Evolutionary conservation across 2,888 invertebrate species (phyloP).

Genomic region (Herminia tarsipennalis): DNA sequence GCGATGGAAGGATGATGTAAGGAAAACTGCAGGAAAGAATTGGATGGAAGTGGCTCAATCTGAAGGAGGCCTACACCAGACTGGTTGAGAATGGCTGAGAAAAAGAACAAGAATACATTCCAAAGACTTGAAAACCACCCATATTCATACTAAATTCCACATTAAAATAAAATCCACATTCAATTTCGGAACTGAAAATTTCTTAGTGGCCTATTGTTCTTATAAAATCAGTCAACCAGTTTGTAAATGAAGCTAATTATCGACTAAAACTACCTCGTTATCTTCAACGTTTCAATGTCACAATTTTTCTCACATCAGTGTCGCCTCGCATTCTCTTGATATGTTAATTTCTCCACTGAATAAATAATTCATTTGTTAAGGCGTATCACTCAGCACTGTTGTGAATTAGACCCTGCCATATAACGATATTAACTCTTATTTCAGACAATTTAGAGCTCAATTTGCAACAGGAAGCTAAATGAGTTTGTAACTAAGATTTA

Average conservation of each 20-base stretch:
- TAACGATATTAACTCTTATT: conserved; percentile 44
- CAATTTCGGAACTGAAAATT: too few species aligned
- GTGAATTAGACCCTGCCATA: conserved; percentile 48
- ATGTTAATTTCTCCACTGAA: conserved; percentile 81
- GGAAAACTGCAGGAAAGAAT: too few species aligned
- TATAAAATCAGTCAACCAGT: background rate
- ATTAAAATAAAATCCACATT: too few species aligned
- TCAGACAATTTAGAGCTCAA: conserved; percentile 39
- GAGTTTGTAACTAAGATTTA: conserved; percentile 48
- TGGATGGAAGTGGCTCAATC: too few species aligned
- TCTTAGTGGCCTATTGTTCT: too few species aligned
- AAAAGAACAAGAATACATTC: too few species aligned
- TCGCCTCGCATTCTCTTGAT: conserved; percentile 66
- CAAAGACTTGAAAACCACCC: too few species aligned
- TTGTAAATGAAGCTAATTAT: background rate
- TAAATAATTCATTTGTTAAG: conserved; percentile 83
- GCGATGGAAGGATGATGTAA: too few species aligned
- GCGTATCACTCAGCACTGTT: conserved; percentile 73
- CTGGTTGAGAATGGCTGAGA: too few species aligned
- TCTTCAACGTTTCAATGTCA: background rate
- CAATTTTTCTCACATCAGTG: conserved; percentile 25
- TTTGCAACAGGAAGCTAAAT: conserved; percentile 37
- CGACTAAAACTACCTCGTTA: background rate
- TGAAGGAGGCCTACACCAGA: too few species aligned
- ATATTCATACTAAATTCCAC: too few species aligned